Percentiles rank a stretch among this genome's conserved stretches.
Conservation (phyloP, 2,797 vertebrate genomes). For the Gymnocypris eckloni region DNA sequence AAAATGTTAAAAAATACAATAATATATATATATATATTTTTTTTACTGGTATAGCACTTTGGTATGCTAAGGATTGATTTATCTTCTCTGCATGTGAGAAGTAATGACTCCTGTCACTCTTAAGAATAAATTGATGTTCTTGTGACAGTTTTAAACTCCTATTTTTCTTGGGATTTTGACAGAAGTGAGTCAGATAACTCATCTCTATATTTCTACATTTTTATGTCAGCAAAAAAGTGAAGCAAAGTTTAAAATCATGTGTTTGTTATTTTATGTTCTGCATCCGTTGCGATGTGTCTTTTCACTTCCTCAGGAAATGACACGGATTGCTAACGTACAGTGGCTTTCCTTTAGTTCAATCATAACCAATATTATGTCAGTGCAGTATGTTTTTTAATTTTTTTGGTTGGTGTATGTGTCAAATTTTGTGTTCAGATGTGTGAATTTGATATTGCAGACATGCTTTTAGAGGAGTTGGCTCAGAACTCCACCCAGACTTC, state of each 20-base stretch:
- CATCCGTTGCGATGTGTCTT: slow-evolving; percentile 11
- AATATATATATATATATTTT: background rate
- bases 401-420: background rate
- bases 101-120: background rate
- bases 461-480: slow-evolving; percentile 75
- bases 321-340: background rate
- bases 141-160: background rate
- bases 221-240: slow-evolving; percentile 11
- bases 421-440: background rate
- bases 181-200: background rate
- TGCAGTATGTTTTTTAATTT: background rate
- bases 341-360: background rate
- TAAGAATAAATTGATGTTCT: background rate
- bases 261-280: slow-evolving; percentile 9
- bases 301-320: slow-evolving; percentile 53
- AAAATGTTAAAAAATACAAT: no score
- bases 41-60: background rate
- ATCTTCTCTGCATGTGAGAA: background rate
- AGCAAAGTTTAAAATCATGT: background rate
- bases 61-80: background rate
- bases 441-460: slow-evolving; percentile 66
- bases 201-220: background rate
- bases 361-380: background rate
- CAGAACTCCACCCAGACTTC: slow-evolving; percentile 49
- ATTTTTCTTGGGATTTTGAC: background rate